Base-by-base conservation (phyloP, 2,888 invertebrate genomes). In the Phaonia tiefii region DNA sequence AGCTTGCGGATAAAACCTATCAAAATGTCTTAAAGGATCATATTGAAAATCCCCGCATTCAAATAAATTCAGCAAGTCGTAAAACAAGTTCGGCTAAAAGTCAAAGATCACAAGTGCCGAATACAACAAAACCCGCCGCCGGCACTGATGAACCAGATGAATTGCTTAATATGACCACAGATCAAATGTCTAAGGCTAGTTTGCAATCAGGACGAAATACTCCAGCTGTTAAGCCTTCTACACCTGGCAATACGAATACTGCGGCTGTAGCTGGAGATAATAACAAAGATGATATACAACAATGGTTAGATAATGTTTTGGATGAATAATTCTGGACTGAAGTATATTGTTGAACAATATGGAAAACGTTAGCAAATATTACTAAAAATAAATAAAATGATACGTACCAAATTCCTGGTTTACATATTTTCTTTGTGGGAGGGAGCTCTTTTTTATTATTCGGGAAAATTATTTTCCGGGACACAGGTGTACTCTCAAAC, bases 291-390 rank as follows among this genome's bases (percentile, higher is more conserved):
- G 90, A 89, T 22, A 89, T 90, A 65, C 90, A 90, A 60, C 88
- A 91, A 51, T 90, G 90, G 90, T 80, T 90, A 8, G 91, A 90
- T 76, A 88, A 88, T 75, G 89, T 90, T 0, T 83, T 90, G 11
- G 89, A 90, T 58, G 88, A 90, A 63, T 89, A 31, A 31, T 31
- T n/a, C n/a, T n/a, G n/a, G n/a, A n/a, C n/a, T n/a, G n/a, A n/a
- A n/a, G n/a, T n/a, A n/a, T n/a, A n/a, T n/a, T n/a, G n/a, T n/a
- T n/a, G n/a, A n/a, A n/a, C n/a, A n/a, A n/a, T n/a, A n/a, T n/a
- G n/a, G n/a, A n/a, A n/a, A n/a, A n/a, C n/a, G n/a, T n/a, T n/a
- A n/a, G n/a, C n/a, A n/a, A n/a, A n/a, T n/a, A n/a, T n/a, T n/a
- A n/a, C n/a, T n/a, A n/a, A n/a, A n/a, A n/a, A n/a, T n/a, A n/a